Conservation (phyloP, 2,797 vertebrate genomes). For the Acipenser transmontanus region DNA sequence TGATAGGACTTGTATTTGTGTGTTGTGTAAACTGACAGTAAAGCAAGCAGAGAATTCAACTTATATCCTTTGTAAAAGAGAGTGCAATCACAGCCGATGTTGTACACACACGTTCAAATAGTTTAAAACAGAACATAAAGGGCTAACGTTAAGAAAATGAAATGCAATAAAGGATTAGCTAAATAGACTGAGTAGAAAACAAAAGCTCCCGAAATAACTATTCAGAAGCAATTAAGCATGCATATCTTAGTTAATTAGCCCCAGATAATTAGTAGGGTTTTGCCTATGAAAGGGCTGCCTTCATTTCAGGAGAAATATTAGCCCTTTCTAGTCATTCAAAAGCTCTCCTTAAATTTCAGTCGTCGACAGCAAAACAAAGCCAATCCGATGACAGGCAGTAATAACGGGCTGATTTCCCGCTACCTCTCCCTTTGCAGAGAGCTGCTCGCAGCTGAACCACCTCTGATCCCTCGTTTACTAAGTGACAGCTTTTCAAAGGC, state of each 20-base stretch:
- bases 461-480: constrained; percentile 9
- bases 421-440: background rate
- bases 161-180: no score
- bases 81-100: no score
- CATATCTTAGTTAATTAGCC: constrained; percentile 40
- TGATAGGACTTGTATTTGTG: no score
- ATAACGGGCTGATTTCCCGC: background rate
- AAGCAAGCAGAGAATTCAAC: no score
- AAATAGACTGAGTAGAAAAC: constrained; percentile 14
- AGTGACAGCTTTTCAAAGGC: background rate
- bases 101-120: no score
- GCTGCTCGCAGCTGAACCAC: background rate
- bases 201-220: constrained; percentile 33
- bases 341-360: constrained; percentile 6
- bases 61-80: no score
- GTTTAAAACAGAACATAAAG: no score
- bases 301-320: constrained; percentile 11
- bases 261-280: constrained; percentile 38
- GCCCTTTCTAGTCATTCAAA: constrained; percentile 4
- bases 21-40: no score
- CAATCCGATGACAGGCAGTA: background rate
- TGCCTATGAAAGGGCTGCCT: background rate
- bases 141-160: no score
- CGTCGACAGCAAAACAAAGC: constrained; percentile 11
- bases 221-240: constrained; percentile 33